Evolutionary conservation across 2,113 vertebrate species (phyloP), one percentile per base, ranked within the genome.

Genomic region (Panthera leo): DNA sequence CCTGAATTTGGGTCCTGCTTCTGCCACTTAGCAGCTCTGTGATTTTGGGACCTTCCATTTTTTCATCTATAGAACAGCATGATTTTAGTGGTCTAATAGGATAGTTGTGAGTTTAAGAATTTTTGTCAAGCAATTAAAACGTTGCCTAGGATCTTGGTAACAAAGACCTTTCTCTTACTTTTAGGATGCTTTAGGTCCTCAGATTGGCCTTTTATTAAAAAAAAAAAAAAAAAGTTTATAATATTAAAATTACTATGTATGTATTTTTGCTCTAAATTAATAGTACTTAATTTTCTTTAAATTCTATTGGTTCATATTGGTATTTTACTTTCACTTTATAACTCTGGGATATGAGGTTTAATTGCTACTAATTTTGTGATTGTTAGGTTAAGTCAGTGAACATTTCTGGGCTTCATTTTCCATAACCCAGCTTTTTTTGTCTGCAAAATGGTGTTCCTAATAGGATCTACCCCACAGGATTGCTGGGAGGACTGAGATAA

Each of bases 201-300:
- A 85, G 36, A 65, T 3, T 71, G 11, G 39, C 45, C 51, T 71
- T 89, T 55, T 71, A 85, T 91, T 79, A 36, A 65, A 39, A 19
- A 67, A 11, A 36, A 63, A 36, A 19, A n/a, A 67, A 11, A 82
- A 73, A 86, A 5, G 53, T 29, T 94, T 75, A 13, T 83, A 68
- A 68, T 27, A 39, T 58, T 34, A 76, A 29, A 65, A 85, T 82
- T 85, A 45, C 45, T 45, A 45, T 79, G 34, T 82, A n/a, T 63
- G 19, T 65, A 45, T 83, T 86, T 97, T 93, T 96, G n/a, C 63
- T 63, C 36, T 91, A 78, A 90, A 51, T 93, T 83, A 82, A 75
- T 15, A 58, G 15, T 79, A 79, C 31, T 89, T 83, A 80, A 34
- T 63, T 96, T 95, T 90, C 82, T 95, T 93, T 97, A 89, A 91